Evolutionary conservation across 2,888 invertebrate species (phyloP), one percentile per base, ranked within the genome.

Genomic region (Melanotus villosus): DNA sequence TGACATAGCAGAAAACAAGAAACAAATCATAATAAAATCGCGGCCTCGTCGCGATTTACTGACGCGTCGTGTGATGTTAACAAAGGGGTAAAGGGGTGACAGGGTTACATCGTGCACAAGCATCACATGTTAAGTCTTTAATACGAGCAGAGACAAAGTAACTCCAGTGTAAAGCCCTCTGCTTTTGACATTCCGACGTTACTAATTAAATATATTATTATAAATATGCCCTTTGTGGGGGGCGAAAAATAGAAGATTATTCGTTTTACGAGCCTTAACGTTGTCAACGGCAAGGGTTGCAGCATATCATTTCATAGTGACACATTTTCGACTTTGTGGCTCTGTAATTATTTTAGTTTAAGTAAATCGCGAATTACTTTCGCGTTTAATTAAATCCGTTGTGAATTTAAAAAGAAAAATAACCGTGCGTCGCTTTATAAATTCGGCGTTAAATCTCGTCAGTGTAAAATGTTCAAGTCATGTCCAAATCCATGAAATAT

Each of bases 201-300:
- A 77, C 81, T 82, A 82, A 82, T 82, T 82, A 82, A 81, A 82
- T 81, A 82, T 82, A 82, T 82, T 82, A 82, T 82, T 82, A 82
- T 82, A 82, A 82, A 82, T 82, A 82, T 80, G 81, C 77, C 76
- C 77, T 79, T 79, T 79, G 77, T 78, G 70, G 73, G 72, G 71
- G 76, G 76, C 50, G 73, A 80, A 80, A 81, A 80, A 81, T 80
- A 80, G 80, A 80, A 80, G 80, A 81, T 79, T 80, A 79, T 80
- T 80, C 80, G 78, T 81, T 80, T 80, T 66, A 47, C 50, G 59
- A 59, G 58, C 66, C 56, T 66, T 59, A 52, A 45, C 12, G 34
- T 34, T 65, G 65, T 65, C 69, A 69, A 38, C 52, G 32, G 54
- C 69, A 69, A 65, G 58, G 64, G 47, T 63, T 67, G 67, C 34